Evolutionary conservation across 2,888 invertebrate species (phyloP).

Genomic region (Lissonota sp.): DNA sequence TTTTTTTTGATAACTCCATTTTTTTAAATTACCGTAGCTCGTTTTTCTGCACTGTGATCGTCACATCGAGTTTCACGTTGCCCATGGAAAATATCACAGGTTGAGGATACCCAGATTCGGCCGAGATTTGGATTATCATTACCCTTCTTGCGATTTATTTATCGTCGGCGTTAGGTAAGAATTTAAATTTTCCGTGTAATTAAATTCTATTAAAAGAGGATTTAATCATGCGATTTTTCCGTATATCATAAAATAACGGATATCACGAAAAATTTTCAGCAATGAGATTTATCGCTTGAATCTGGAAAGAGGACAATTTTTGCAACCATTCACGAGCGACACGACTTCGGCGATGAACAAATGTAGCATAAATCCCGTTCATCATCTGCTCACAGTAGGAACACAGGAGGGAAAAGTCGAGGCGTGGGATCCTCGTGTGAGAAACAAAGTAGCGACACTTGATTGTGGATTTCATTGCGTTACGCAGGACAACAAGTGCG

Average conservation of each 20-base stretch:
- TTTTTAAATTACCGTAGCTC: slow-evolving; percentile 85
- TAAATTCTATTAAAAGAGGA: neutral
- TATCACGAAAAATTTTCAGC: slow-evolving; percentile 83
- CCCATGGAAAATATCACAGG: slow-evolving; percentile 95
- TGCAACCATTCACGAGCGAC: slow-evolving; percentile 92
- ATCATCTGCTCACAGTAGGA: slow-evolving; percentile 94
- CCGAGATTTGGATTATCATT: slow-evolving; percentile 96
- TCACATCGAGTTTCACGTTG: slow-evolving; percentile 97
- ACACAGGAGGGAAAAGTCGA: slow-evolving; percentile 96
- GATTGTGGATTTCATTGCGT: slow-evolving; percentile 91
- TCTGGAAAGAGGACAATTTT: slow-evolving; percentile 97
- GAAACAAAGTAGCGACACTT: slow-evolving; percentile 90
- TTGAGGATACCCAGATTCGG: slow-evolving; percentile 98
- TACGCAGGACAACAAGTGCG: slow-evolving; percentile 86
- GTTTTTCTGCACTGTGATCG: slow-evolving; percentile 95
- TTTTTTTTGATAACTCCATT: slow-evolving; percentile 25
- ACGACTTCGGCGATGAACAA: slow-evolving; percentile 90
- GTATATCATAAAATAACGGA: too few relatives aligned
- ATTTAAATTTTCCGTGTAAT: slow-evolving; percentile 49
- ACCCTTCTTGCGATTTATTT: slow-evolving; percentile 95
- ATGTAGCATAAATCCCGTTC: slow-evolving; percentile 93
- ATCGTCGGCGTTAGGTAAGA: slow-evolving; percentile 94
- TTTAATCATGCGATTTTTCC: too few relatives aligned
- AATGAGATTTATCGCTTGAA: slow-evolving; percentile 96
- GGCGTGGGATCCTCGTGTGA: slow-evolving; percentile 97